Evolutionary conservation across 2,888 invertebrate species (phyloP).

Genomic region (Cheilosia soror): DNA sequence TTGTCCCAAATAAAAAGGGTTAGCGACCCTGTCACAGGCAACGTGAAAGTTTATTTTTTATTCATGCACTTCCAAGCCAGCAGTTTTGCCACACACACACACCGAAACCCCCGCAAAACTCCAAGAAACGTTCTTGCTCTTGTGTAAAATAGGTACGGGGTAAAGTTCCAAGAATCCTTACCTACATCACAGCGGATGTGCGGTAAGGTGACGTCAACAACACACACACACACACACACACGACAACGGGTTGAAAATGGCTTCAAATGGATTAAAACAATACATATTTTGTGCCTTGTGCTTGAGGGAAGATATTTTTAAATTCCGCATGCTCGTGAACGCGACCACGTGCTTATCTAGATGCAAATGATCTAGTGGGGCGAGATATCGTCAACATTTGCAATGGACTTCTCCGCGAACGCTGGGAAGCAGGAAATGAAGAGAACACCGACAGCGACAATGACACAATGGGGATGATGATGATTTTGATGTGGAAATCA

Average conservation of each 20-base stretch:
- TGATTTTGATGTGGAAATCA: conserved; percentile 36
- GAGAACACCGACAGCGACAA: neutral
- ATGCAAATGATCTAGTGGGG: conserved; percentile 50
- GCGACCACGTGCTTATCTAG: conserved; percentile 55
- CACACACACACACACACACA: conserved; percentile 1
- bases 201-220: conserved; percentile 30
- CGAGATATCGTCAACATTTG: conserved; percentile 19
- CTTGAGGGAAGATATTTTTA: conserved; percentile 25
- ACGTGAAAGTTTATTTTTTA: conserved; percentile 51
- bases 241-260: neutral
- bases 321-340: conserved; percentile 14
- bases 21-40: conserved; percentile 44
- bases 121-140: too few relatives aligned
- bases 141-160: neutral
- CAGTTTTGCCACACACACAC: conserved; percentile 24
- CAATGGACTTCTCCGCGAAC: neutral
- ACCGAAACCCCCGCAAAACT: too few relatives aligned
- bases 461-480: neutral
- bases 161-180: neutral
- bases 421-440: conserved; percentile 11
- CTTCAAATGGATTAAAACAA: conserved; percentile 16
- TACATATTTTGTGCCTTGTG: neutral
- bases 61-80: conserved; percentile 34
- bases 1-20: conserved; percentile 11
- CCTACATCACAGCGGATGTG: neutral